Percentiles rank a stretch among this genome's conserved stretches.
phyloP scores from a whole-genome alignment of 2,888 invertebrate species.

The Amphipyra tragopoginis region DNA sequence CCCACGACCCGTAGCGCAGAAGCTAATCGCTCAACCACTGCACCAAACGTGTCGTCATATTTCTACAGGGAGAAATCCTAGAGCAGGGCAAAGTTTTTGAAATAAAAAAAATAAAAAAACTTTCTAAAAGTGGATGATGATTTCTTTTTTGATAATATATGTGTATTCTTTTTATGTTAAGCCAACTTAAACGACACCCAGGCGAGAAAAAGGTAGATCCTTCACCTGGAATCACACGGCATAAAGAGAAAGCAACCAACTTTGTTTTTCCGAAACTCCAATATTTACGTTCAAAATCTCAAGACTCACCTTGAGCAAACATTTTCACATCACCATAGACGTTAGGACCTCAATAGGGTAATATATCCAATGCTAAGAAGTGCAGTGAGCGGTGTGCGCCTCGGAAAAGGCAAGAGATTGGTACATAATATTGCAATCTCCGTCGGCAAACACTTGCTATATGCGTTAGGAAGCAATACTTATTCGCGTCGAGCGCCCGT shows the following conservation, averaged over 20 bases:
- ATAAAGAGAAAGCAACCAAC: neutral
- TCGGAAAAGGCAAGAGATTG: slow-evolving; percentile 78
- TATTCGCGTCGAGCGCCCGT: slow-evolving; percentile 74
- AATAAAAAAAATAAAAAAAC: too few species aligned
- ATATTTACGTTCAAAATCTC: slow-evolving; percentile 30
- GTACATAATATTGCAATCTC: slow-evolving; percentile 88
- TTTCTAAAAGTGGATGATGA: too few species aligned
- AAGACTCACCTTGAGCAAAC: slow-evolving; percentile 37
- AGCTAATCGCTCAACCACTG: too few species aligned
- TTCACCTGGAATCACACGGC: too few species aligned
- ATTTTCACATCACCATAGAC: slow-evolving; percentile 63
- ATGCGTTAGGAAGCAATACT: slow-evolving; percentile 80
- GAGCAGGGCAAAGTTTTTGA: too few species aligned
- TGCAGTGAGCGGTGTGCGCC: slow-evolving; percentile 68
- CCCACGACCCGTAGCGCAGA: too few species aligned
- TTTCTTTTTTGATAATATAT: too few species aligned
- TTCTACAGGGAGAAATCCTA: too few species aligned
- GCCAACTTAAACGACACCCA: too few species aligned
- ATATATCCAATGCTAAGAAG: slow-evolving; percentile 77
- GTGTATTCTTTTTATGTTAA: too few species aligned
- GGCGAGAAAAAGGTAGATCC: too few species aligned
- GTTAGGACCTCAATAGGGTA: slow-evolving; percentile 72
- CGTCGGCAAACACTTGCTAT: slow-evolving; percentile 79
- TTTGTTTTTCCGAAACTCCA: slow-evolving; percentile 5
- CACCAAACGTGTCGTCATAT: too few species aligned